Conservation (phyloP, 30 jellyfish, hydroid and myxozoan genomes). For the Sanderia malayensis region DNA sequence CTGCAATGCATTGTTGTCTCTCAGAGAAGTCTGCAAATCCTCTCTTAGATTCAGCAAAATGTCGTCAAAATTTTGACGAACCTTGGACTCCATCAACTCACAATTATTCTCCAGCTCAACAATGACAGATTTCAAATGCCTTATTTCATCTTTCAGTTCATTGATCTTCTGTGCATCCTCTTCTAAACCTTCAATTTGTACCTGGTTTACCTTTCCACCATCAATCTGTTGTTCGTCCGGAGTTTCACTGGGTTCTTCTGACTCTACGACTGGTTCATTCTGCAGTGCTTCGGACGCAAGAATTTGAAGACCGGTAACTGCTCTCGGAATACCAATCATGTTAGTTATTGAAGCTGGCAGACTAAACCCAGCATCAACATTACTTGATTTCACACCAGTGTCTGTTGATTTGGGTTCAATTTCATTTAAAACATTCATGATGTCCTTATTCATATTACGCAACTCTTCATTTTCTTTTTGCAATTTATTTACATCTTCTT, state of each 20-base stretch:
- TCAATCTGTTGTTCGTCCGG: background rate
- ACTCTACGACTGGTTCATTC: background rate
- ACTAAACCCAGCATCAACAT: background rate
- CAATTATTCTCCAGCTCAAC: background rate
- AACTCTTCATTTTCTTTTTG: background rate
- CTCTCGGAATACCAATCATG: slow-evolving; percentile 26
- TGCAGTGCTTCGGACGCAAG: slow-evolving; percentile 22
- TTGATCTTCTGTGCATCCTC: background rate
- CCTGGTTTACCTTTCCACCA: background rate
- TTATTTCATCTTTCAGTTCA: slow-evolving; percentile 24
- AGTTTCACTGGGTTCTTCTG: background rate
- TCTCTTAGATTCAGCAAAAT: slow-evolving; percentile 71
- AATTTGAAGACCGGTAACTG: slow-evolving; percentile 20
- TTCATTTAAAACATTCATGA: background rate
- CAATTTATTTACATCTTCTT: background rate
- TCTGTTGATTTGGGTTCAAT: background rate
- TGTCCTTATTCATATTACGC: background rate
- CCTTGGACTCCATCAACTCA: slow-evolving; percentile 1
- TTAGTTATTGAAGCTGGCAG: background rate
- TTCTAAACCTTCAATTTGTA: background rate
- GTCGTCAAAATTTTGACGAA: slow-evolving; percentile 64
- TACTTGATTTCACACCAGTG: background rate
- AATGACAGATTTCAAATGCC: slow-evolving; percentile 10
- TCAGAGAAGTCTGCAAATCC: slow-evolving; percentile 65
- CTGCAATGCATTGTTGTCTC: slow-evolving; percentile 59